These are phyloP conservation scores for Epirrhoe alternata DNA, from an alignment of 2,888 invertebrate genomes.

Conservation along the genomic window DNA sequence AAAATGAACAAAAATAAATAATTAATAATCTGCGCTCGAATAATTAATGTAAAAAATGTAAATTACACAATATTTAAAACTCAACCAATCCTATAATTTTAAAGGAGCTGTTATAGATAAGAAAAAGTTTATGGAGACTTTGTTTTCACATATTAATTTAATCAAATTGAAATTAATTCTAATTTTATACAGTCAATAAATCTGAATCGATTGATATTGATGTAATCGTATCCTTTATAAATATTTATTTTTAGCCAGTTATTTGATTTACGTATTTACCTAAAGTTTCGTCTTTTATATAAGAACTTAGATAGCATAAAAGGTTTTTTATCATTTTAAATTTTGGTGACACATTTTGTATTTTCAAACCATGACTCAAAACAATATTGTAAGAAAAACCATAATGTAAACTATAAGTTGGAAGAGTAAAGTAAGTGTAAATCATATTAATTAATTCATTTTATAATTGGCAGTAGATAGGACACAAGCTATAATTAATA, in stretches of 20 bases:
- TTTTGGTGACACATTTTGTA: neutral
- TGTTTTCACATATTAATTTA: slow-evolving; percentile 24
- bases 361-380: neutral
- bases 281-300: neutral
- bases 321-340: slow-evolving; percentile 4
- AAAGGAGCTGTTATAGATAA: slow-evolving; percentile 19
- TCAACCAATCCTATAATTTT: neutral
- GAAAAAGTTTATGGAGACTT: neutral
- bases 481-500: slow-evolving; percentile 22
- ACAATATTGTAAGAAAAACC: too few relatives aligned
- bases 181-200: slow-evolving; percentile 26
- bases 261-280: slow-evolving; percentile 6
- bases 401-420: too few relatives aligned
- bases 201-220: slow-evolving; percentile 26
- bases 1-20: too few relatives aligned
- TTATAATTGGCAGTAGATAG: neutral
- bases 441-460: neutral
- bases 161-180: slow-evolving; percentile 27
- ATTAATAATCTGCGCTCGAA: too few relatives aligned
- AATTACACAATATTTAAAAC: neutral
- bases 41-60: too few relatives aligned
- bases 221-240: slow-evolving; percentile 11
- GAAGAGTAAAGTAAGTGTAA: too few relatives aligned
- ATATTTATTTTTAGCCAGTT: slow-evolving; percentile 24
- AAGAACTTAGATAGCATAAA: neutral